Percentiles rank a stretch among this genome's conserved stretches.
Conservation (phyloP, 2,888 invertebrate genomes). For the Drosophila suboccidentalis region DNA sequence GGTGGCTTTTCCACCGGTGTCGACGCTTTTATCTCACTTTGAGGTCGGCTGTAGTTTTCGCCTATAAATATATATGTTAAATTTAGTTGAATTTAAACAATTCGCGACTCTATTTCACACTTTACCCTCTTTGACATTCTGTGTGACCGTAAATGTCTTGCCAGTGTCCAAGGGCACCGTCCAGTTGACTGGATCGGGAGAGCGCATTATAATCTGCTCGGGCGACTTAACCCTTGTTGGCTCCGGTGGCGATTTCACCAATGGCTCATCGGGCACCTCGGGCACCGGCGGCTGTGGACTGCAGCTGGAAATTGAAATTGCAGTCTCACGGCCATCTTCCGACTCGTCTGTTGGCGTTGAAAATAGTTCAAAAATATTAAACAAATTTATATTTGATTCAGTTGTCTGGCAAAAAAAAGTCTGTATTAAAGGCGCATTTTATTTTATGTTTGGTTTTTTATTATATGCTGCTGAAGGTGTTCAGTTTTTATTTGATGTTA, state of each 20-base stretch:
- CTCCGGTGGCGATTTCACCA: slow-evolving; percentile 96
- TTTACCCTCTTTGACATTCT: slow-evolving; percentile 93
- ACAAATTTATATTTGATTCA: slow-evolving; percentile 15
- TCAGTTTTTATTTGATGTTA: slow-evolving; percentile 29
- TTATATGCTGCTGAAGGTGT: slow-evolving; percentile 57
- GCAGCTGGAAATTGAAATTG: slow-evolving; percentile 84
- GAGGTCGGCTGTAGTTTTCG: slow-evolving; percentile 93
- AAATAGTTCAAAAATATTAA: slow-evolving; percentile 38
- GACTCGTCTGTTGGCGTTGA: slow-evolving; percentile 80
- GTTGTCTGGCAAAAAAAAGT: slow-evolving; percentile 3
- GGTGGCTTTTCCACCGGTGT: slow-evolving; percentile 88
- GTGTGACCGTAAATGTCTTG: slow-evolving; percentile 96
- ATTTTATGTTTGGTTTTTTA: slow-evolving; percentile 39
- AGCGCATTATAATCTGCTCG: slow-evolving; percentile 96
- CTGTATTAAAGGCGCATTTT: slow-evolving; percentile 51
- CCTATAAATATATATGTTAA: slow-evolving; percentile 86
- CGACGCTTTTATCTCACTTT: slow-evolving; percentile 94
- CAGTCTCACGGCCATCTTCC: slow-evolving; percentile 84
- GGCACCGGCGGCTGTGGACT: slow-evolving; percentile 83
- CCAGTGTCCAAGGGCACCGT: slow-evolving; percentile 97
- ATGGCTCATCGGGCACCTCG: slow-evolving; percentile 87
- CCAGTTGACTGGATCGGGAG: slow-evolving; percentile 98
- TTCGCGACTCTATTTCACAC: no score
- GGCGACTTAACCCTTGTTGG: slow-evolving; percentile 97
- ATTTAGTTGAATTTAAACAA: background rate